A percentile compares a stretch with the other conserved stretches of the same genome.
phyloP scores from a whole-genome alignment of 2,113 vertebrate genomes.

The Plecotus auritus region DNA sequence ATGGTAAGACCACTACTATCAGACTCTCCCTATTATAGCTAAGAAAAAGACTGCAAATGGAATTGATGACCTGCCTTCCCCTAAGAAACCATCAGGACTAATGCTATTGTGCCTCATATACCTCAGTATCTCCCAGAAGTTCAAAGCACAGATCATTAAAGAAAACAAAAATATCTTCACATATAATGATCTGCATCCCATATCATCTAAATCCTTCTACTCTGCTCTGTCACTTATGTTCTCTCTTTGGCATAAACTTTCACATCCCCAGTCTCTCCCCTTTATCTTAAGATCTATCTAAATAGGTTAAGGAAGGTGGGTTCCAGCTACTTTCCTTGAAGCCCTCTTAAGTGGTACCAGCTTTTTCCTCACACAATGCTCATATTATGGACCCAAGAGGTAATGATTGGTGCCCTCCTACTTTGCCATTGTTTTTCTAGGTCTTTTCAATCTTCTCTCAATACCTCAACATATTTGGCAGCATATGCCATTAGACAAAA shows the following conservation, averaged over 20 bases:
- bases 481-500: background rate
- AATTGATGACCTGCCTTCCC: background rate
- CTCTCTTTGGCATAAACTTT: background rate
- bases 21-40: background rate
- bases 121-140: background rate
- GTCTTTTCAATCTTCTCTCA: background rate
- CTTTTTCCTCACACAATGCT: background rate
- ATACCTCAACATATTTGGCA: background rate
- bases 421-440: background rate
- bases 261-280: background rate
- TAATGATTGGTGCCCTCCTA: background rate
- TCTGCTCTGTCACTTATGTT: background rate
- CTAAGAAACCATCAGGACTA: background rate
- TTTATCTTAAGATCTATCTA: background rate
- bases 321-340: background rate
- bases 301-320: background rate
- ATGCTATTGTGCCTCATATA: background rate
- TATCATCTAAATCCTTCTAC: background rate
- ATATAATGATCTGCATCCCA: background rate
- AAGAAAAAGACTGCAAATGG: background rate
- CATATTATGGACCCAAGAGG: background rate
- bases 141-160: background rate
- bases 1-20: background rate
- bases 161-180: background rate
- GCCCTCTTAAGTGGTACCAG: background rate